These are phyloP conservation scores for Chrysocyon brachyurus DNA, from an alignment of 2,797 vertebrate species.

Conservation along the genomic window DNA sequence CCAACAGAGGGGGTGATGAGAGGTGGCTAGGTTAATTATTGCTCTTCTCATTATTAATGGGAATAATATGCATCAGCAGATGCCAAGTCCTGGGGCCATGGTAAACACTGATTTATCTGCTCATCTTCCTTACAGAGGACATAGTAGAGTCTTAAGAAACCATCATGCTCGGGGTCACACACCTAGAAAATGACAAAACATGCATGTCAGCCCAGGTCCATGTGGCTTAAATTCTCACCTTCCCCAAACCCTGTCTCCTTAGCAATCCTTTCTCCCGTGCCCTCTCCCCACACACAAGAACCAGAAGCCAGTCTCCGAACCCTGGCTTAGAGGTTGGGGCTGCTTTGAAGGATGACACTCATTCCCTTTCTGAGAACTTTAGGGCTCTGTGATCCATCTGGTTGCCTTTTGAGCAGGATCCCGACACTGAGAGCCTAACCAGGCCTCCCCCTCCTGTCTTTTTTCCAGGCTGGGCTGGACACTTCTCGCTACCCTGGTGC, in stretches of 20 bases:
- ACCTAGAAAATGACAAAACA: background rate
- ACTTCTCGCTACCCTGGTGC: background rate
- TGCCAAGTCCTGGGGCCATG: background rate
- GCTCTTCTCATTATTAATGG: background rate
- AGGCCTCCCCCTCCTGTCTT: background rate
- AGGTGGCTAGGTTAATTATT: background rate
- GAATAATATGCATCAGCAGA: background rate
- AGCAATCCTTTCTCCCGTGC: background rate
- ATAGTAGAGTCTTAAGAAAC: background rate
- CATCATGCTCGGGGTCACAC: background rate
- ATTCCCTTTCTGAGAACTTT: background rate
- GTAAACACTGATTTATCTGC: background rate
- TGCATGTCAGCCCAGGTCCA: background rate
- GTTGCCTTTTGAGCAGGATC: background rate
- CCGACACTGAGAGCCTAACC: background rate
- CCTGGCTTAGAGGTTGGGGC: background rate
- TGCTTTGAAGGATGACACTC: background rate
- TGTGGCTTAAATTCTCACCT: background rate
- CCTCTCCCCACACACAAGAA: background rate
- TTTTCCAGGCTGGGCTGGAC: background rate
- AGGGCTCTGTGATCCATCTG: background rate
- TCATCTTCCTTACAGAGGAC: background rate
- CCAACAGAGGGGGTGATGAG: background rate
- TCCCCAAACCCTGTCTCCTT: background rate
- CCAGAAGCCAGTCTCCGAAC: background rate